Conservation (phyloP, 37 sponge, comb jelly and placozoan genomes). For the Dysidea cf. avara region DNA sequence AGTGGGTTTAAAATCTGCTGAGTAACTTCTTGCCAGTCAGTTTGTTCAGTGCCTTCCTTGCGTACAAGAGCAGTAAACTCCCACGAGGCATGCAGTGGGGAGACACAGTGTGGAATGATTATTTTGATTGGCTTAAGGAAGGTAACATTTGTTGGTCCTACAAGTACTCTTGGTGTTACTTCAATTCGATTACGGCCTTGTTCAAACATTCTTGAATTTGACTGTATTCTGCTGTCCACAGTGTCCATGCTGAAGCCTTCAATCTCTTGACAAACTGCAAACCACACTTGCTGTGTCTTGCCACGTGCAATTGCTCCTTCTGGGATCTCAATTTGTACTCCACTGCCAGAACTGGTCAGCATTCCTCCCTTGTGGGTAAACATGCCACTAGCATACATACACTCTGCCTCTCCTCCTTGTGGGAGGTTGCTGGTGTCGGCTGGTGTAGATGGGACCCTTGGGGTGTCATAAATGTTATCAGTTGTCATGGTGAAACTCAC, state of each 20-base stretch:
- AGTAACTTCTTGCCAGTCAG: neutral
- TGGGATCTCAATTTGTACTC: conserved; percentile 60
- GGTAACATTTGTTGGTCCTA: conserved; percentile 35
- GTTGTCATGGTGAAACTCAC: too few relatives aligned
- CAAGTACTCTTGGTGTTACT: too few relatives aligned
- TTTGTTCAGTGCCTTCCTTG: neutral
- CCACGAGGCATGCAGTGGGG: conserved; percentile 40
- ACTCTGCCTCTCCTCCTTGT: too few relatives aligned
- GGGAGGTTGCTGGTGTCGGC: too few relatives aligned
- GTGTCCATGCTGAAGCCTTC: neutral
- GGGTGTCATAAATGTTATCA: too few relatives aligned
- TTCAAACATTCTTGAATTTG: too few relatives aligned
- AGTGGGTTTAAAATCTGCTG: neutral
- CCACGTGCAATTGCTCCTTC: conserved; percentile 47
- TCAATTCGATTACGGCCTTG: too few relatives aligned
- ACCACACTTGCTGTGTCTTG: conserved; percentile 62
- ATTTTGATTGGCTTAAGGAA: conserved; percentile 45
- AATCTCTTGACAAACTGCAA: conserved; percentile 48
- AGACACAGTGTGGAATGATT: conserved; percentile 63
- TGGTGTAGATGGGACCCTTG: too few relatives aligned
- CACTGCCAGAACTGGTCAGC: conserved; percentile 42
- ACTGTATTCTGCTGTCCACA: too few relatives aligned
- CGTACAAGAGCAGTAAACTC: conserved; percentile 5
- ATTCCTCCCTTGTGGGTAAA: conserved; percentile 55
- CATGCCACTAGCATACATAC: too few relatives aligned